phyloP scores from a whole-genome alignment of 2,888 invertebrate species.

The Dynastes tityus region DNA sequence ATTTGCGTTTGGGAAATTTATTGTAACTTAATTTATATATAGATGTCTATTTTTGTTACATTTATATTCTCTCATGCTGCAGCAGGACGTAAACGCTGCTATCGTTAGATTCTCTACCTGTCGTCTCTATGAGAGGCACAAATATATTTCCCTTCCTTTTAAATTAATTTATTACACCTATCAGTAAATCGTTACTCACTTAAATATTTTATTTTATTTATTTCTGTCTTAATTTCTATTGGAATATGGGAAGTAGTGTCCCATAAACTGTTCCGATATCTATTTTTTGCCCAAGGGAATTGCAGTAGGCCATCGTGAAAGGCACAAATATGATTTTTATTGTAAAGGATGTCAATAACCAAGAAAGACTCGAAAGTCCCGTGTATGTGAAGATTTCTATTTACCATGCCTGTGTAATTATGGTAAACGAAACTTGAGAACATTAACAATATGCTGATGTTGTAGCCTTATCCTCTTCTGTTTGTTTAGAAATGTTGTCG shows the following conservation, averaged over 20 bases:
- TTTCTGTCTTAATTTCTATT: background rate
- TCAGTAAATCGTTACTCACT: too few species aligned
- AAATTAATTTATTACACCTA: too few species aligned
- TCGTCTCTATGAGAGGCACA: background rate
- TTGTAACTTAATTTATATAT: slow-evolving; percentile 26
- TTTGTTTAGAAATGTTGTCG: slow-evolving; percentile 15
- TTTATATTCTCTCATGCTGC: slow-evolving; percentile 10
- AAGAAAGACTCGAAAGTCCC: slow-evolving; percentile 40
- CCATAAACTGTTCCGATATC: slow-evolving; percentile 13
- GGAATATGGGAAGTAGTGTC: background rate
- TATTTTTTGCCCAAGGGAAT: slow-evolving; percentile 20
- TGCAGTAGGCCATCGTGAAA: slow-evolving; percentile 46
- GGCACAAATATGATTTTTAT: slow-evolving; percentile 33
- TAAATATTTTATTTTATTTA: background rate
- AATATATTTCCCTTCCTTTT: background rate
- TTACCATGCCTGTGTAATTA: slow-evolving; percentile 23
- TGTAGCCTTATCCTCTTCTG: background rate
- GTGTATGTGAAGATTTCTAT: slow-evolving; percentile 33
- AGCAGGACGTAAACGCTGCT: background rate
- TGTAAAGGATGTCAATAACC: slow-evolving; percentile 33
- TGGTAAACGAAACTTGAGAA: slow-evolving; percentile 14
- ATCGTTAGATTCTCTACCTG: background rate
- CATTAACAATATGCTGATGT: slow-evolving; percentile 20
- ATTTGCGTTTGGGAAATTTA: slow-evolving; percentile 33
- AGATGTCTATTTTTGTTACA: slow-evolving; percentile 29